These are phyloP conservation scores for Lochmaea capreae DNA, from an alignment of 2,888 invertebrate species.

Conservation along the genomic window DNA sequence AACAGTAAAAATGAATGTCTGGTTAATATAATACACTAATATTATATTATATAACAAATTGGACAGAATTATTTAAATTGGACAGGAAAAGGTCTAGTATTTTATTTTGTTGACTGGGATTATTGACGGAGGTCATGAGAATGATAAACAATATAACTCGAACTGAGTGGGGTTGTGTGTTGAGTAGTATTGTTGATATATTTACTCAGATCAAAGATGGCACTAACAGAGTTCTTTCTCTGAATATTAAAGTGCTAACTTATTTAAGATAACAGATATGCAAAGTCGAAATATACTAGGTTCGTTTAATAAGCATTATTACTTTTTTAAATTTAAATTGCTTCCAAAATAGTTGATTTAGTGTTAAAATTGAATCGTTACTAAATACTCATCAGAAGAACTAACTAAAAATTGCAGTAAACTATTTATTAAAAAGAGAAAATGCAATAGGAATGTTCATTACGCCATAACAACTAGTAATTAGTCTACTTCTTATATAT, in stretches of 20 bases:
- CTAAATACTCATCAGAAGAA: neutral
- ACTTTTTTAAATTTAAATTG: neutral
- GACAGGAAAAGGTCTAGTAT: slow-evolving; percentile 58
- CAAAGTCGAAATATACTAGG: neutral
- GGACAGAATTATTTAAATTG: slow-evolving; percentile 60
- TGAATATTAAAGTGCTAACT: neutral
- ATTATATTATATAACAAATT: slow-evolving; percentile 48
- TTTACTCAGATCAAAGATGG: slow-evolving; percentile 6
- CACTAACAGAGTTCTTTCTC: slow-evolving; percentile 4
- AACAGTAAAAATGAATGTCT: slow-evolving; percentile 36
- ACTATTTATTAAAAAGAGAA: neutral
- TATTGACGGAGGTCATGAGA: slow-evolving; percentile 34
- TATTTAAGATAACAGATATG: neutral
- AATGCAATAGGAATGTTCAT: neutral
- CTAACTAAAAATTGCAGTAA: neutral
- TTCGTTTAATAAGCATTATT: neutral
- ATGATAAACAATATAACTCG: slow-evolving; percentile 31
- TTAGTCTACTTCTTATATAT: neutral
- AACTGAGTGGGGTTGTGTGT: slow-evolving; percentile 1
- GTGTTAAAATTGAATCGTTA: neutral
- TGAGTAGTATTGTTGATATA: neutral
- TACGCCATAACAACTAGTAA: neutral
- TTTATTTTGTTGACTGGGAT: slow-evolving; percentile 52
- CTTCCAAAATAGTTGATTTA: too few species aligned
- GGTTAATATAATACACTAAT: slow-evolving; percentile 40